Evolutionary conservation across 1,140 invertebrate species (phyloP), one percentile per base, ranked within the genome.

Genomic region (Limonius californicus): DNA sequence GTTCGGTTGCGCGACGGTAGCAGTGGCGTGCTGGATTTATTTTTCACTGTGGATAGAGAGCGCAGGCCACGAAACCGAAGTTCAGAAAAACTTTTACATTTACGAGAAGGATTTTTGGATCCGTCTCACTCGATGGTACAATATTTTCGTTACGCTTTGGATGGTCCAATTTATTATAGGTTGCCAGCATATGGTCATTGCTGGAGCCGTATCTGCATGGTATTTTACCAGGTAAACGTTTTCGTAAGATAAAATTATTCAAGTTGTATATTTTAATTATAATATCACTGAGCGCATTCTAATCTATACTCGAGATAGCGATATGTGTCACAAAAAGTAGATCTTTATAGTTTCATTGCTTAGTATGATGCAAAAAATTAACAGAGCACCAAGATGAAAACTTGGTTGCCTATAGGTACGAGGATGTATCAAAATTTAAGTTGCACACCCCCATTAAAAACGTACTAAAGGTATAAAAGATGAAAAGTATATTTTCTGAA

Each of bases 221-320:
- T 92, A 87, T 71, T 93, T 92, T 68, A 86, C 85, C 16, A 85
- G 87, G 89, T 90, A 75, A n/a, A n/a, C n/a, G n/a, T n/a, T n/a
- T n/a, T n/a, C n/a, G n/a, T n/a, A n/a, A n/a, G n/a, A n/a, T n/a
- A n/a, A n/a, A n/a, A n/a, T n/a, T n/a, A n/a, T n/a, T n/a, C n/a
- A n/a, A n/a, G n/a, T n/a, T n/a, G n/a, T n/a, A n/a, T n/a, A n/a
- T n/a, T n/a, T n/a, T n/a, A n/a, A n/a, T n/a, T n/a, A n/a, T n/a
- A n/a, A n/a, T n/a, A n/a, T n/a, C n/a, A n/a, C n/a, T n/a, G n/a
- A n/a, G n/a, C n/a, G n/a, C n/a, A n/a, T n/a, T n/a, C n/a, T n/a
- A n/a, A n/a, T n/a, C n/a, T n/a, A n/a, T n/a, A n/a, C n/a, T n/a
- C n/a, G n/a, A n/a, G n/a, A n/a, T n/a, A n/a, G n/a, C n/a, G n/a